phyloP scores from a whole-genome alignment of 2,797 vertebrate genomes.

The Iguana delicatissima region DNA sequence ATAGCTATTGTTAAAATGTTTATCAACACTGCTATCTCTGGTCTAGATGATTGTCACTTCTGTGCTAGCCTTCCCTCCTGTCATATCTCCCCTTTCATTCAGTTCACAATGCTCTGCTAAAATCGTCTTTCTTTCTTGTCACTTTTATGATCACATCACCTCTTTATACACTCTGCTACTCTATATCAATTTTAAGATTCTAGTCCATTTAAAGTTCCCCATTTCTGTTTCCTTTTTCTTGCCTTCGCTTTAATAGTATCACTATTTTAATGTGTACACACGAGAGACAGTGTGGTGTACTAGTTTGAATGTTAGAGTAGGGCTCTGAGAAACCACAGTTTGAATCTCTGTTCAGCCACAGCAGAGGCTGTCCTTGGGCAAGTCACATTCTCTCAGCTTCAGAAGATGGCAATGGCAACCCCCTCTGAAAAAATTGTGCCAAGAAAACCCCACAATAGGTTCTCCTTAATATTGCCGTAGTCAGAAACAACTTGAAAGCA shows the following conservation, averaged over 20 bases:
- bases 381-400: too few relatives aligned
- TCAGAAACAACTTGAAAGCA: too few relatives aligned
- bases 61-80: constrained; percentile 6
- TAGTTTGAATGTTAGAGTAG: too few relatives aligned
- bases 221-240: background rate
- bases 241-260: background rate
- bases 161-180: background rate
- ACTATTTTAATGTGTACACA: too few relatives aligned
- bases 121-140: background rate
- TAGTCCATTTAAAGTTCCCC: background rate
- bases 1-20: constrained; percentile 5
- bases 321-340: too few relatives aligned
- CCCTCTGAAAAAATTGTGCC: too few relatives aligned
- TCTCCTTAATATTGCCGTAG: too few relatives aligned
- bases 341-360: too few relatives aligned
- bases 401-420: too few relatives aligned
- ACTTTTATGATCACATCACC: background rate
- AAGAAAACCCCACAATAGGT: too few relatives aligned
- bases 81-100: constrained; percentile 1
- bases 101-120: background rate
- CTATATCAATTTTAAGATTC: constrained; percentile 2
- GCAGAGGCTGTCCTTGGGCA: too few relatives aligned
- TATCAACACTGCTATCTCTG: background rate
- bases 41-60: constrained; percentile 1
- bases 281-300: too few relatives aligned